Evolutionary conservation across 2,797 vertebrate genomes (phyloP), one percentile per base, ranked within the genome.

Genomic region (Malurus leucopterus): DNA sequence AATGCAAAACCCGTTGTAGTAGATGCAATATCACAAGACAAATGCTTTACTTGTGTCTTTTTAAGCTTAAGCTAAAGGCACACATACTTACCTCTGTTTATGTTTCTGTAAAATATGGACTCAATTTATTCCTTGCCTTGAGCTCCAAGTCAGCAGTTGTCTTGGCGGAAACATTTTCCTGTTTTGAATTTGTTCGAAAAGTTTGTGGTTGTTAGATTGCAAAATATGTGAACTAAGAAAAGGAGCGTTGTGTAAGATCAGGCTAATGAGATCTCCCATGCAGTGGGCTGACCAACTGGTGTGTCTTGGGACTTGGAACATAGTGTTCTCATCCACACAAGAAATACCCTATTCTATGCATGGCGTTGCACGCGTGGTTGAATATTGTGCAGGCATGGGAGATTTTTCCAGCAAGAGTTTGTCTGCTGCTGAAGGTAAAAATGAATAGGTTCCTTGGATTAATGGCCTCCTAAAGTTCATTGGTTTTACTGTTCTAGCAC

Each of bases 61-160:
- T 54, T 17, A 63, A 84, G 40, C 72, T 86, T 89, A 69, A 75
- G 20, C 30, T 67, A 63, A 70, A 85, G 61, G 34, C 32, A 76
- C 6, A 9, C 1, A 0, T 72, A 18, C 58, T 63, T 81, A 69
- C 46, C 18, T 76, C 50, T 76, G 40, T 79, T 87, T 73, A 71
- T 53, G 41, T 82, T 86, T 77, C 69, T 83, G 36, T 88, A 84
- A 91, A 93, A 71, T 68, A 50, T 4, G 54, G 77, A 54, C 29
- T 88, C 18, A 23, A 71, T 91, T 90, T 86, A 79, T 86, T 90
- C 49, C 69, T 83, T 91, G 88, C 81, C 77, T 79, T 53, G 44
- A 91, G 81, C 86, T 94, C 44, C 43, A 29, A 85, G 76, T 93
- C 92, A 92, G 73, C 73, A 87, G 81, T 91, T 93, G 68, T 92